phyloP scores from a whole-genome alignment of 2,113 vertebrate species.

The Glareola pratincola region DNA sequence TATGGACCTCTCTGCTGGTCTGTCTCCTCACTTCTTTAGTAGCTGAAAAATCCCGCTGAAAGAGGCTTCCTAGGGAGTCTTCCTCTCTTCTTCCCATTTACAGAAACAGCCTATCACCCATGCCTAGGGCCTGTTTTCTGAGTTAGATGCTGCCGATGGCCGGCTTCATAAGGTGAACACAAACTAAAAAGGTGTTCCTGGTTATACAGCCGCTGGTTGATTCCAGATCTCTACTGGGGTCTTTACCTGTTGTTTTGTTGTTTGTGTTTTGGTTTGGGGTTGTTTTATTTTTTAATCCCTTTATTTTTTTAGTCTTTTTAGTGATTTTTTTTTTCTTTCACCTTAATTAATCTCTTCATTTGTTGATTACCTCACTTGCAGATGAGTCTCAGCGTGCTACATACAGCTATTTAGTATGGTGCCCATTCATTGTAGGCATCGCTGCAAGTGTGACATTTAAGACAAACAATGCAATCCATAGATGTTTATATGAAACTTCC shows the following conservation, averaged over 20 bases:
- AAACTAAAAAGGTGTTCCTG: neutral
- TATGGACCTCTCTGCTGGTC: neutral
- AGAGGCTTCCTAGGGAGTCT: neutral
- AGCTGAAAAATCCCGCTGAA: neutral
- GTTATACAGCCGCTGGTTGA: neutral
- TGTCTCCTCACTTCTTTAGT: neutral
- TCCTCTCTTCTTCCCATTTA: neutral
- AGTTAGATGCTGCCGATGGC: neutral
- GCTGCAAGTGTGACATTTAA: neutral
- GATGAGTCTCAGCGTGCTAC: neutral
- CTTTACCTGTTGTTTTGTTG: neutral
- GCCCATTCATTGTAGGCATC: accelerated
- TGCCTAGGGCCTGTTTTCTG: neutral
- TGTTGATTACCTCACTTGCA: neutral
- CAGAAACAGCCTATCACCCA: neutral
- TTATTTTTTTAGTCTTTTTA: neutral
- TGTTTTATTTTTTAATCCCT: neutral
- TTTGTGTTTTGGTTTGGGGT: too few relatives aligned
- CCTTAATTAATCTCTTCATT: neutral
- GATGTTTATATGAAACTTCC: accelerated
- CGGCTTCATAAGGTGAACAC: neutral
- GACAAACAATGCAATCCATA: neutral
- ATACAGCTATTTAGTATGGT: neutral
- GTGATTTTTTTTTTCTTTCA: neutral
- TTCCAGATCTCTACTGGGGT: neutral